These are phyloP conservation scores for Motacilla tschutschensis DNA, from an alignment of 2,113 vertebrate genomes.

Conservation along the genomic window DNA sequence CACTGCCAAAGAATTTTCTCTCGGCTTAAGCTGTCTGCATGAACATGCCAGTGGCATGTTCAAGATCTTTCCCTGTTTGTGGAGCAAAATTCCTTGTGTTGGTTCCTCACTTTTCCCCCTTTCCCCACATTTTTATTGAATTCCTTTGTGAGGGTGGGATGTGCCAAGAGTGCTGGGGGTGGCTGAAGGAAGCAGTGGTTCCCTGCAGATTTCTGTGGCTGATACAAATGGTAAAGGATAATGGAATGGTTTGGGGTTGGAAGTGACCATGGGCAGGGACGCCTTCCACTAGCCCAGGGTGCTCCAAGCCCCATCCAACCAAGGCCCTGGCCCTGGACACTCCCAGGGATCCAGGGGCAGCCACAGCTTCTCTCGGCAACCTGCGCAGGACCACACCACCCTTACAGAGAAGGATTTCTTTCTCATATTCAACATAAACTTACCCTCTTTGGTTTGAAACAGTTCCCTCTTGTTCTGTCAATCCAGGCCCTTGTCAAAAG, in stretches of 20 bases:
- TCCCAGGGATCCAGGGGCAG: background rate
- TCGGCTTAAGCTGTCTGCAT: slow-evolving; percentile 51
- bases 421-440: background rate
- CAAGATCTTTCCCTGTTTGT: background rate
- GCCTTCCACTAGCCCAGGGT: fast-evolving
- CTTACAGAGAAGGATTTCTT: background rate
- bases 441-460: fast-evolving
- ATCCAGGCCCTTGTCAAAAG: background rate
- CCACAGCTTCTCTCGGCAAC: background rate
- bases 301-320: background rate
- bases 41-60: slow-evolving; percentile 45
- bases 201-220: background rate
- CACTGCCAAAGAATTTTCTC: slow-evolving; percentile 65
- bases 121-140: background rate
- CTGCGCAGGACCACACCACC: background rate
- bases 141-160: background rate
- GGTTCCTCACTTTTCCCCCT: background rate
- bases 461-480: background rate
- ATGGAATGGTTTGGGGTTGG: background rate
- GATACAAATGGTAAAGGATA: background rate
- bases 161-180: fast-evolving
- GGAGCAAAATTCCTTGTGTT: background rate
- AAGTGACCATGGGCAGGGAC: background rate
- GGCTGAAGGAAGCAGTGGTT: background rate
- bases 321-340: background rate